A percentile compares a stretch with the other conserved stretches of the same genome.
These are phyloP conservation scores for Xiphophorus maculatus DNA, from an alignment of 2,113 vertebrate genomes.

Conservation along the genomic window DNA sequence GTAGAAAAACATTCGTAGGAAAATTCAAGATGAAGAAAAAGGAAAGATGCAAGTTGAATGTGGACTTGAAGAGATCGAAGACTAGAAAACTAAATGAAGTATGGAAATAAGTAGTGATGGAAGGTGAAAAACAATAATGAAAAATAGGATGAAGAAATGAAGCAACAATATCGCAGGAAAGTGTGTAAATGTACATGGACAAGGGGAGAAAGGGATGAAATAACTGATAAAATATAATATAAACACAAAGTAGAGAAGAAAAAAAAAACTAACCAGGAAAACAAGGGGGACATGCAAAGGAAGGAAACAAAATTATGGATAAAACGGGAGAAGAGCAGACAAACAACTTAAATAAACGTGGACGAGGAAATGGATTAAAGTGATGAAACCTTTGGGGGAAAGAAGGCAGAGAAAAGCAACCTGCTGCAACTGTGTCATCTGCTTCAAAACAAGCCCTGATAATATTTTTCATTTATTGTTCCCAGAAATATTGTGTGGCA, in stretches of 20 bases:
- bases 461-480: constrained; percentile 57
- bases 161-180: background rate
- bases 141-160: background rate
- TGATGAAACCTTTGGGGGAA: constrained; percentile 49
- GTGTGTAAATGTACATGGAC: no score
- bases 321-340: background rate
- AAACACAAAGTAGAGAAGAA: background rate
- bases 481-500: constrained; percentile 46
- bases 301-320: background rate
- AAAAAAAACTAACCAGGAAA: background rate
- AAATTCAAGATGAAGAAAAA: background rate
- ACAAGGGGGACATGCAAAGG: background rate
- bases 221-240: background rate
- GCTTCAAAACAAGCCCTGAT: constrained; percentile 48
- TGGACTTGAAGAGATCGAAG: background rate
- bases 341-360: constrained; percentile 36
- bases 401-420: constrained; percentile 33
- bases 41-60: background rate
- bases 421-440: constrained; percentile 56
- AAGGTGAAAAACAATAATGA: background rate
- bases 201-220: no score
- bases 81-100: background rate
- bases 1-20: background rate
- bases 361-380: constrained; percentile 39
- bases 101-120: background rate